phyloP scores from a whole-genome alignment of 30 jellyfish, hydroid and myxozoan species.

The Aurelia aurita region DNA sequence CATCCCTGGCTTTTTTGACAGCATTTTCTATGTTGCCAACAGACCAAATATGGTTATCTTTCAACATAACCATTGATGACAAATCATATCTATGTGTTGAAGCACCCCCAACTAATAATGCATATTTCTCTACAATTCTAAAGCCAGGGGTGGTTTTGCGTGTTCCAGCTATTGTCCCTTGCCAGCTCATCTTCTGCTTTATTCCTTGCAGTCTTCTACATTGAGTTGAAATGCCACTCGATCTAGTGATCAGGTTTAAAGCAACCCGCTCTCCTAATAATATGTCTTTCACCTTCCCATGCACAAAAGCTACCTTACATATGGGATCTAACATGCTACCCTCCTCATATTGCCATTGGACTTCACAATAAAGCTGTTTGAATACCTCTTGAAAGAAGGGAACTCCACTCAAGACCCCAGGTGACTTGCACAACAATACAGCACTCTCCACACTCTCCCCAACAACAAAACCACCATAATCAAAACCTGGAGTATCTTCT shows the following conservation, averaged over 20 bases:
- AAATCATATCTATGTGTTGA: slow-evolving; percentile 83
- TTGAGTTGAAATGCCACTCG: slow-evolving; percentile 80
- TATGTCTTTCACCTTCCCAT: slow-evolving; percentile 67
- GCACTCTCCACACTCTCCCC: slow-evolving; percentile 77
- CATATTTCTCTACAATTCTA: slow-evolving; percentile 78
- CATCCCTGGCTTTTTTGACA: slow-evolving; percentile 81
- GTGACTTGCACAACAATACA: slow-evolving; percentile 83
- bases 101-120: slow-evolving; percentile 87
- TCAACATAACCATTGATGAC: slow-evolving; percentile 85
- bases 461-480: slow-evolving; percentile 91
- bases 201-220: slow-evolving; percentile 42
- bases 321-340: slow-evolving; percentile 70
- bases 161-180: slow-evolving; percentile 89
- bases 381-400: slow-evolving; percentile 82
- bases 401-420: slow-evolving; percentile 80
- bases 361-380: slow-evolving; percentile 58
- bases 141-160: slow-evolving; percentile 93
- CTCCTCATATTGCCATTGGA: slow-evolving; percentile 72
- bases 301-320: slow-evolving; percentile 72
- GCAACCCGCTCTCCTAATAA: slow-evolving; percentile 83
- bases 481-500: slow-evolving; percentile 90
- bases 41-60: slow-evolving; percentile 93
- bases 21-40: slow-evolving; percentile 75
- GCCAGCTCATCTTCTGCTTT: slow-evolving; percentile 36
- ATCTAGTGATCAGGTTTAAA: slow-evolving; percentile 65